Conservation (phyloP, 2,888 invertebrate species). For the Agrochola lychnidis region DNA sequence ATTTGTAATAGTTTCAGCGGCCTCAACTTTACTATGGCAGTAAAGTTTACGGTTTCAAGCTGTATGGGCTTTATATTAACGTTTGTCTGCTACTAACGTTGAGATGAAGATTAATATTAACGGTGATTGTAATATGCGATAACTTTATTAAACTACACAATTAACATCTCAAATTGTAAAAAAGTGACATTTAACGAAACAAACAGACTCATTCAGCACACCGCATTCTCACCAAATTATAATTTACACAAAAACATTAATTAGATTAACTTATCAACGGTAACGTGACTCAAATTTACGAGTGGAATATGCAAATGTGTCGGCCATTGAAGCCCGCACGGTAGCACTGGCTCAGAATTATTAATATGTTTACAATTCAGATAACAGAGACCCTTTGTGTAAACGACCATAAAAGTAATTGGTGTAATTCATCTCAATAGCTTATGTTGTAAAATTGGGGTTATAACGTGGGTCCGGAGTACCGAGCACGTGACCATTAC, state of each 20-base stretch:
- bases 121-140: not conserved
- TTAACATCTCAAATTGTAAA: conserved; percentile 20
- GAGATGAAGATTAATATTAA: conserved; percentile 8
- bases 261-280: conserved; percentile 69
- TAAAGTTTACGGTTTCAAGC: not conserved
- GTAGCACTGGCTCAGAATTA: conserved; percentile 74
- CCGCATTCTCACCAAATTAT: conserved; percentile 53
- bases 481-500: conserved; percentile 69
- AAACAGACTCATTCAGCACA: conserved; percentile 37
- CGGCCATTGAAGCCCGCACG: conserved; percentile 68
- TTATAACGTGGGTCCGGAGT: conserved; percentile 58
- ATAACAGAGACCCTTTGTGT: conserved; percentile 77
- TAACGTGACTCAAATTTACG: conserved; percentile 70
- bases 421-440: conserved; percentile 85
- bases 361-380: conserved; percentile 82
- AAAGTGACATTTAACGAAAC: conserved; percentile 35
- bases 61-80: not conserved
- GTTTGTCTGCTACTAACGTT: not conserved
- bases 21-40: not conserved
- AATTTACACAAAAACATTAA: conserved; percentile 67
- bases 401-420: conserved; percentile 83
- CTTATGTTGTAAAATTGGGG: conserved; percentile 76
- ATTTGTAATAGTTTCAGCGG: not conserved
- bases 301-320: conserved; percentile 73
- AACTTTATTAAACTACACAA: conserved; percentile 14